Percentiles rank a stretch among this genome's conserved stretches.
phyloP scores from a whole-genome alignment of 2,888 invertebrate genomes.

The Hipparchia sbordonii region DNA sequence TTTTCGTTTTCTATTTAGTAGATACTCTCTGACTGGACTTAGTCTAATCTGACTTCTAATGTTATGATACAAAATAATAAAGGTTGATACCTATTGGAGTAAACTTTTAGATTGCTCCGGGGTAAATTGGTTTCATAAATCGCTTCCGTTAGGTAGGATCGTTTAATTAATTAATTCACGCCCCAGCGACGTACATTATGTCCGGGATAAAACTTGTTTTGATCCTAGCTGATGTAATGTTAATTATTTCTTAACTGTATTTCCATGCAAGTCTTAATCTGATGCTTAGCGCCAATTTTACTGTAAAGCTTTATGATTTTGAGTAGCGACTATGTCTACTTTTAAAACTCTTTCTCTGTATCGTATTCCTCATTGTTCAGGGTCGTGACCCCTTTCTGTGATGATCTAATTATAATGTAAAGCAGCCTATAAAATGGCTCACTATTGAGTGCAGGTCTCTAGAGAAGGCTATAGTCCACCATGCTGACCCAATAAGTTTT shows the following conservation, averaged over 20 bases:
- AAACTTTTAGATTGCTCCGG: background rate
- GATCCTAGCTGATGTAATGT: slow-evolving; percentile 5
- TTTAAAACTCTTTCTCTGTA: background rate
- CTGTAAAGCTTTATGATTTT: background rate
- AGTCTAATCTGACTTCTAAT: too few relatives aligned
- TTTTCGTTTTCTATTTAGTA: too few relatives aligned
- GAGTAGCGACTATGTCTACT: background rate
- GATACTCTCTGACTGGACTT: too few relatives aligned
- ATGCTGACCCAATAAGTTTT: too few relatives aligned
- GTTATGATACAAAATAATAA: slow-evolving; percentile 4
- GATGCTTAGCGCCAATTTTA: background rate
- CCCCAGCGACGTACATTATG: slow-evolving; percentile 53
- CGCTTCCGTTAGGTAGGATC: slow-evolving; percentile 47
- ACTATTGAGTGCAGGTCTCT: too few relatives aligned
- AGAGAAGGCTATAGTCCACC: too few relatives aligned
- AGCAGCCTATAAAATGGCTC: too few relatives aligned
- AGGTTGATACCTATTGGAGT: slow-evolving; percentile 1
- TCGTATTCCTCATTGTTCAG: too few relatives aligned
- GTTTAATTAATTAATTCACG: slow-evolving; percentile 63
- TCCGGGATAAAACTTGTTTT: slow-evolving; percentile 27
- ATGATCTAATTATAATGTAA: too few relatives aligned
- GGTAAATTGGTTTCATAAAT: slow-evolving; percentile 24
- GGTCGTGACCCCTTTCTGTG: slow-evolving; percentile 42
- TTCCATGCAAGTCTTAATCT: background rate
- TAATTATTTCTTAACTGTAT: slow-evolving; percentile 6